These are phyloP conservation scores for Anthophora plumipes DNA, from an alignment of 2,888 invertebrate species.

Conservation along the genomic window DNA sequence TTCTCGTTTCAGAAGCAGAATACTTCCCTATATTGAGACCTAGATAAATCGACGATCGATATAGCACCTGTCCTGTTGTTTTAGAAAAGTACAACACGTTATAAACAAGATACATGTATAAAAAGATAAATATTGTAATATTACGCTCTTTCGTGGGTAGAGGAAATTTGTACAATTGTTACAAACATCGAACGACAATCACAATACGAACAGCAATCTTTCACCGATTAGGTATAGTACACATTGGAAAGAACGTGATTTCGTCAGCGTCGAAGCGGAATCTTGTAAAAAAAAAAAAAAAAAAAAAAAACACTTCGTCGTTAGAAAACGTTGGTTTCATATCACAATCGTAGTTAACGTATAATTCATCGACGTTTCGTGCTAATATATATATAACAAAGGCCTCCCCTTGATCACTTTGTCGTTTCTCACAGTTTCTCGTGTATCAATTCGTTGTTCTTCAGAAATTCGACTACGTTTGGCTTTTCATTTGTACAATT, in stretches of 20 bases:
- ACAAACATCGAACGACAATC: not conserved
- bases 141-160: not conserved
- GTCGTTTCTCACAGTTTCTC: too few species aligned
- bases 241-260: too few species aligned
- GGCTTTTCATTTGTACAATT: not conserved
- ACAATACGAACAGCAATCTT: too few species aligned
- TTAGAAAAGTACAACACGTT: conserved; percentile 8
- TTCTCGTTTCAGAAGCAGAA: not conserved
- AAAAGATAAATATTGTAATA: conserved; percentile 23
- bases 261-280: too few species aligned
- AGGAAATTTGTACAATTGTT: not conserved
- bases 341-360: too few species aligned
- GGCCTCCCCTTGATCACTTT: too few species aligned
- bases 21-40: not conserved
- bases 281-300: too few species aligned
- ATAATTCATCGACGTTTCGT: too few species aligned
- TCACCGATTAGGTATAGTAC: too few species aligned
- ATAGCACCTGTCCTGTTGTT: not conserved
- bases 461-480: not conserved
- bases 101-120: conserved; percentile 24
- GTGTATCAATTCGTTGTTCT: not conserved
- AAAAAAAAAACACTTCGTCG: too few species aligned
- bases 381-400: too few species aligned
- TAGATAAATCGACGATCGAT: not conserved
- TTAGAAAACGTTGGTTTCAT: too few species aligned